These are phyloP conservation scores for Mobula birostris DNA, from an alignment of 2,113 vertebrate genomes.

Conservation along the genomic window DNA sequence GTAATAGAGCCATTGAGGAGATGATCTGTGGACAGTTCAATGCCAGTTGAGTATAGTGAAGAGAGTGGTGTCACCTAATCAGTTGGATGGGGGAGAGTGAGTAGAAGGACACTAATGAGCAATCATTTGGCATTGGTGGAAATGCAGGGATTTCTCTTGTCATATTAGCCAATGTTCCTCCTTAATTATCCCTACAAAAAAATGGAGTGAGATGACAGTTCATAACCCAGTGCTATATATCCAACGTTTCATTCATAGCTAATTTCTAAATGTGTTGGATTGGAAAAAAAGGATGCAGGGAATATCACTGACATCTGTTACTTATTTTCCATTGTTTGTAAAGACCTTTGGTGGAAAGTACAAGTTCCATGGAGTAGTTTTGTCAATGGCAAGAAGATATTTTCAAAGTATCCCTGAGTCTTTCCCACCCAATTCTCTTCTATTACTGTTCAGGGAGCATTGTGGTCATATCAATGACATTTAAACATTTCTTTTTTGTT, in stretches of 20 bases:
- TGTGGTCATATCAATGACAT: not conserved
- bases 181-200: not conserved
- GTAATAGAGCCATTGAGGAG: not conserved
- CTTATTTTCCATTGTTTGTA: not conserved
- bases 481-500: not conserved
- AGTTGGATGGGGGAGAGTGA: no score
- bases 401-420: not conserved
- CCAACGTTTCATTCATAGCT: not conserved
- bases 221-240: not conserved
- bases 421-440: not conserved
- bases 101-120: accelerated
- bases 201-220: not conserved
- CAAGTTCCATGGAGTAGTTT: not conserved
- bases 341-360: not conserved
- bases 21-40: no score
- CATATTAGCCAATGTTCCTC: not conserved
- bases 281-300: not conserved
- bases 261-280: not conserved
- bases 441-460: not conserved
- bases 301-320: not conserved
- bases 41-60: not conserved
- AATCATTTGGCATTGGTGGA: not conserved
- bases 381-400: not conserved
- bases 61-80: not conserved
- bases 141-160: not conserved